These are phyloP conservation scores for Ailuropoda melanoleuca DNA, from an alignment of 2,113 vertebrate genomes.

Conservation along the genomic window DNA sequence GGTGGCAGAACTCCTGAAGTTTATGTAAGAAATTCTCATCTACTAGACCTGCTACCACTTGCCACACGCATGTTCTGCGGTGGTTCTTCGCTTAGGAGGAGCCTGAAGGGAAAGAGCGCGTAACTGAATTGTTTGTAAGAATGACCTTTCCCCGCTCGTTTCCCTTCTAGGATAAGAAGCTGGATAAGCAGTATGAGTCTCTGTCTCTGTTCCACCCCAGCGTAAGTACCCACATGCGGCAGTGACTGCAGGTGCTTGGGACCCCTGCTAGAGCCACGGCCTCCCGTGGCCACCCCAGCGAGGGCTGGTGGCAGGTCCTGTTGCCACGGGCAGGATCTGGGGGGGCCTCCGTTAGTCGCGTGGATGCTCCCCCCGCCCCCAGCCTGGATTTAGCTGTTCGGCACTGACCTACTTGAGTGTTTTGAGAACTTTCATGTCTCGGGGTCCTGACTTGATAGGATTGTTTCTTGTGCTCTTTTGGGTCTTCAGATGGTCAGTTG, in stretches of 20 bases:
- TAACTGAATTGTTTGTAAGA: background rate
- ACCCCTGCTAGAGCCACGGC: background rate
- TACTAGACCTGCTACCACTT: background rate
- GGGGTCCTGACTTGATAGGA: background rate
- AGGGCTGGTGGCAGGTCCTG: background rate
- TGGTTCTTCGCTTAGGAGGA: background rate
- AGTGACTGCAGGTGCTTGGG: background rate
- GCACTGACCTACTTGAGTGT: no score
- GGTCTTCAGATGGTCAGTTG: background rate
- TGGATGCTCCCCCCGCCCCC: accelerated
- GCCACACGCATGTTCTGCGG: background rate
- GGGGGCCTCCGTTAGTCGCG: accelerated
- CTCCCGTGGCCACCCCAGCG: background rate
- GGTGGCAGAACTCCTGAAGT: background rate
- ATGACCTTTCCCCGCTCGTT: background rate
- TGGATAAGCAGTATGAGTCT: slow-evolving; percentile 95
- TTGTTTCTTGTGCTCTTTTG: background rate
- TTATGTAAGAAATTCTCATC: background rate
- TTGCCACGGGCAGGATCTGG: background rate
- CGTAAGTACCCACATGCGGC: slow-evolving; percentile 85
- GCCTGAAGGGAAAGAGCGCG: background rate
- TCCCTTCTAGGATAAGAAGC: slow-evolving; percentile 92
- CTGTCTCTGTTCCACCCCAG: slow-evolving; percentile 90
- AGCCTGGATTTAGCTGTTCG: background rate
- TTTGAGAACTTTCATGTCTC: background rate